These are phyloP conservation scores for Condylostylus longicornis DNA, from an alignment of 1,140 invertebrate genomes.

Conservation along the genomic window DNA sequence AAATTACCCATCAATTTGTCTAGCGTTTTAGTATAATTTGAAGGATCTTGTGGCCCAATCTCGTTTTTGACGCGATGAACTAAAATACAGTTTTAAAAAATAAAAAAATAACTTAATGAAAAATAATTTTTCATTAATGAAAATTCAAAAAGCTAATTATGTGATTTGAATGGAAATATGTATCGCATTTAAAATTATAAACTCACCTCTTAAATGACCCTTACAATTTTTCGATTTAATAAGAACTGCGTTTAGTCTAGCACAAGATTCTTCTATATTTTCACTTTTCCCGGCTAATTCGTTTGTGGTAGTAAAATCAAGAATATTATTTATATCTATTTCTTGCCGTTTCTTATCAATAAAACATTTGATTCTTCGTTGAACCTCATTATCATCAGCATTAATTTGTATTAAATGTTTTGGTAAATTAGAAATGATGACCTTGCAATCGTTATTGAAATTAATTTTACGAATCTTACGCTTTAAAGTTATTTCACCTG, in stretches of 20 bases:
- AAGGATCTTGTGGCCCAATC: slow-evolving; percentile 41
- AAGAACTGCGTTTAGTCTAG: slow-evolving; percentile 48
- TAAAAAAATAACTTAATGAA: not conserved
- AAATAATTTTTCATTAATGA: not conserved
- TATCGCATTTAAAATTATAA: no score
- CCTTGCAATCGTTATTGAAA: no score
- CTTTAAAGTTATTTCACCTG: no score
- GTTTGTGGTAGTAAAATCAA: slow-evolving; percentile 42
- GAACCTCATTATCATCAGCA: slow-evolving; percentile 37
- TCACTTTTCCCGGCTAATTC: slow-evolving; percentile 13
- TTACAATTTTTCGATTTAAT: slow-evolving; percentile 46
- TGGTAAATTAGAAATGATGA: no score
- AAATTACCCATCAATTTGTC: slow-evolving; percentile 21
- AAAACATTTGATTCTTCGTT: slow-evolving; percentile 42
- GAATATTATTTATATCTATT: slow-evolving; percentile 46
- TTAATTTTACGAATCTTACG: no score
- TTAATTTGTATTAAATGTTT: slow-evolving; percentile 41
- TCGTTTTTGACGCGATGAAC: slow-evolving; percentile 39
- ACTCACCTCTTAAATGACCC: slow-evolving; percentile 52
- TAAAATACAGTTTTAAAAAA: slow-evolving; percentile 9
- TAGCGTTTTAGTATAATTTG: slow-evolving; percentile 17
- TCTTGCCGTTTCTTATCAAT: slow-evolving; percentile 45
- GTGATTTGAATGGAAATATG: slow-evolving; percentile 4
- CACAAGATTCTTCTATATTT: slow-evolving; percentile 35
- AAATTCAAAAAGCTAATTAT: not conserved